Base-by-base conservation (phyloP, 1,140 invertebrate genomes). In the Plectrocnemia conspersa region DNA sequence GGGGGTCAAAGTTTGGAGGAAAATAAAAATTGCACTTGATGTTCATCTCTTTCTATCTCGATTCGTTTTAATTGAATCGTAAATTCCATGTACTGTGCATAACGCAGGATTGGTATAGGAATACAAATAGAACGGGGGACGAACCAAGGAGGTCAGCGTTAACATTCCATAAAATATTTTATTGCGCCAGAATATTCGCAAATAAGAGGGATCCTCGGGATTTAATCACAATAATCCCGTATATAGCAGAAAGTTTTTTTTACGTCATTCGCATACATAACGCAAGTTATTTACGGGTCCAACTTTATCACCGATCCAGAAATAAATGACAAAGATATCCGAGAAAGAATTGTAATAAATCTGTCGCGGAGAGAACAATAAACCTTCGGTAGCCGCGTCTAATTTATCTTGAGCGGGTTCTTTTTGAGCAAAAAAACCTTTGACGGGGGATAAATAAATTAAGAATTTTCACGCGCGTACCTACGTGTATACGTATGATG, bases 261-360 rank as follows among this genome's bases (percentile, higher is more conserved):
- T 50, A 50, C 24, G 33, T 50, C 50, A 29, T 25, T 52, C 36
- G 36, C 50, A 49, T 41, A 42, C 47, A 56, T 56, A 60, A 56
- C 49, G n/a, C n/a, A 54, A 48, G 49, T 60, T 53, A 56, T 60
- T 60, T 60, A 56, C 54, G 49, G 47, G 41, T 21, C 29, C 45
- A 13, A 50, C 32, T 60, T 60, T 60, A 60, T 60, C 55, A 40
- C 58, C 54, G 46, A 53, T 54, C 54, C 58, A 56, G 49, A 60
- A 56, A 56, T 54, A 60, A 56, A 56, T 54, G 53, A 56, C 53
- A 49, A 50, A 60, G 53, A 56, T 60, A 54, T 44, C 42, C 33
- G 42, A 24, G 49, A 44, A 56, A 45, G 54, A 60, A 53, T 54
- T 35, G 54, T 35, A 48, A 60, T 60, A 60, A 60, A 60, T 60